phyloP scores from a whole-genome alignment of 2,888 invertebrate species.

The Acleris laterana region DNA sequence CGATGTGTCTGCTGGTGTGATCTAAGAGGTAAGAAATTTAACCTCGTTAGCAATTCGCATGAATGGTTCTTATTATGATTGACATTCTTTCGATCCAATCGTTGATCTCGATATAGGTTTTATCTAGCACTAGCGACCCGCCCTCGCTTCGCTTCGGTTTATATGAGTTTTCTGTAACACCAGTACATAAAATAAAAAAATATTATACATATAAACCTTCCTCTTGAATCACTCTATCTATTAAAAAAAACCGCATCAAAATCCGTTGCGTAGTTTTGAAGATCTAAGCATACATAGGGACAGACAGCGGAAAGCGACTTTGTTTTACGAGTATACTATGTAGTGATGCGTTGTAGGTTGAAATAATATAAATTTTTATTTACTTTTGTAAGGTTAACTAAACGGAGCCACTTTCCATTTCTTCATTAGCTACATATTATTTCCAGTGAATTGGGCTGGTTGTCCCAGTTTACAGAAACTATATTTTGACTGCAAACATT shows the following conservation, averaged over 20 bases:
- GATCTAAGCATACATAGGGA: too few relatives aligned
- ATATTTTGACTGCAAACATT: conserved; percentile 72
- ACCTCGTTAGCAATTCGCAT: conserved; percentile 26
- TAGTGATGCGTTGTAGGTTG: conserved; percentile 4
- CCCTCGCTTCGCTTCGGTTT: too few relatives aligned
- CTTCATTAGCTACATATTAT: conserved; percentile 49
- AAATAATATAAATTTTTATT: conserved; percentile 7
- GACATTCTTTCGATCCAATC: conserved; percentile 20
- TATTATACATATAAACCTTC: too few relatives aligned
- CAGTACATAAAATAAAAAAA: too few relatives aligned
- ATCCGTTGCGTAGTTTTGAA: too few relatives aligned
- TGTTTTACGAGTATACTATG: too few relatives aligned
- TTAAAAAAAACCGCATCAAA: too few relatives aligned
- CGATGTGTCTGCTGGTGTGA: conserved; percentile 11
- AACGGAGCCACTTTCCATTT: too few relatives aligned
- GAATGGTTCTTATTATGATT: conserved; percentile 25
- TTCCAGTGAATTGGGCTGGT: conserved; percentile 46
- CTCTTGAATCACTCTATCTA: too few relatives aligned
- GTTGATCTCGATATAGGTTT: conserved; percentile 21
- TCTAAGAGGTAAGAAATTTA: conserved; percentile 19
- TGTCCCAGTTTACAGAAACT: conserved; percentile 59
- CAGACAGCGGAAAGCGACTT: too few relatives aligned
- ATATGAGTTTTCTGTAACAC: too few relatives aligned
- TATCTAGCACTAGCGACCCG: too few relatives aligned
- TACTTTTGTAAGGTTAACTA: conserved; percentile 38